These are phyloP conservation scores for Peromyscus melanophrys DNA, from an alignment of 2,797 vertebrate species.

Conservation along the genomic window DNA sequence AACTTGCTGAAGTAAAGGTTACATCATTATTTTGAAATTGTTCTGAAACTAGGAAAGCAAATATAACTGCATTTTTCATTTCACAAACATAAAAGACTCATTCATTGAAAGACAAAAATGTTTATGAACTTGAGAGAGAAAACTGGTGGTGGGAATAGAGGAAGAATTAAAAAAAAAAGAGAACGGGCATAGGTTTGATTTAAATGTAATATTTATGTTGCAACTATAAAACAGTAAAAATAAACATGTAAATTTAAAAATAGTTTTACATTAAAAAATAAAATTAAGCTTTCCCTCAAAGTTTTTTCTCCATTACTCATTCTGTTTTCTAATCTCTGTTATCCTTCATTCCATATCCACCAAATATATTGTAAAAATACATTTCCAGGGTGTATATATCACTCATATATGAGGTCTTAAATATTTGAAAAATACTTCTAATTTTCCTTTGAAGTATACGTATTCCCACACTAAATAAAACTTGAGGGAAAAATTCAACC, in stretches of 20 bases:
- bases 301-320: not conserved
- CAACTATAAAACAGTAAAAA: not conserved
- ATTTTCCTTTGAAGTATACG: conserved; percentile 19
- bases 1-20: not conserved
- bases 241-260: not conserved
- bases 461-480: not conserved
- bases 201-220: not conserved
- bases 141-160: too few species aligned
- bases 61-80: not conserved
- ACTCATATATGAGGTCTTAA: not conserved
- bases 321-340: not conserved
- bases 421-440: conserved; percentile 39
- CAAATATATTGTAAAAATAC: not conserved
- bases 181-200: too few species aligned
- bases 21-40: conserved; percentile 8
- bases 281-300: not conserved
- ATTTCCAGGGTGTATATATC: not conserved
- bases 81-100: not conserved
- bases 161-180: not conserved
- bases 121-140: too few species aligned
- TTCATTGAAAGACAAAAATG: not conserved
- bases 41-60: conserved; percentile 13
- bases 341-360: rapidly evolving
- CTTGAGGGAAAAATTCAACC: conserved; percentile 12
- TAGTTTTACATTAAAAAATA: not conserved